Conservation (phyloP, 2,888 invertebrate species). For the Hemithea aestivaria region DNA sequence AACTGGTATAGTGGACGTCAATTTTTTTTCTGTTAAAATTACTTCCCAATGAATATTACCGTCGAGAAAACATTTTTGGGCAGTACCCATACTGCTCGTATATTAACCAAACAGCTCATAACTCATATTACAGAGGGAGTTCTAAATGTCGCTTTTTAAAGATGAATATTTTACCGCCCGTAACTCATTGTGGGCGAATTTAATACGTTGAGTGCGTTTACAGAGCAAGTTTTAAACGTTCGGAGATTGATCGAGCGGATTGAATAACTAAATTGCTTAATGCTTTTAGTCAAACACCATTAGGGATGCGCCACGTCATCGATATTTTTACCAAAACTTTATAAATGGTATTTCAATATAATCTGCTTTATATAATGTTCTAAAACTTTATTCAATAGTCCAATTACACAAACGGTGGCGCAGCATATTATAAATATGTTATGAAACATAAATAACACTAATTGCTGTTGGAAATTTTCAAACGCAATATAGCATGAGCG, state of each 20-base stretch:
- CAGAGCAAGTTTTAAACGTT: conserved; percentile 54
- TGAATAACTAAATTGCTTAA: conserved; percentile 36
- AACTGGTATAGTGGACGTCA: too few species aligned
- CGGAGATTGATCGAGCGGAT: conserved; percentile 43
- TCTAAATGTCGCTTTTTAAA: conserved; percentile 67
- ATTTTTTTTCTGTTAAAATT: too few species aligned
- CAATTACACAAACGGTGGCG: conserved; percentile 3
- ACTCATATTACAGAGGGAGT: conserved; percentile 69
- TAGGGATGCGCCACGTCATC: conserved; percentile 16
- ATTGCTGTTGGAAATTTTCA: conserved; percentile 32
- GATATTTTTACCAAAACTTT: conserved; percentile 21
- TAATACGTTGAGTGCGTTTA: conserved; percentile 72
- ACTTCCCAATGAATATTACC: too few species aligned
- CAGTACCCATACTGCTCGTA: conserved; percentile 7
- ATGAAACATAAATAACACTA: conserved; percentile 26
- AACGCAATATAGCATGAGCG: conserved; percentile 37
- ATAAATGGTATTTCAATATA: conserved; percentile 11
- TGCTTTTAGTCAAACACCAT: conserved; percentile 21
- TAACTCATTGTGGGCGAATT: conserved; percentile 66
- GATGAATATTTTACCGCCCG: conserved; percentile 59
- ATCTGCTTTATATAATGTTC: conserved; percentile 13
- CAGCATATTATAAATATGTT: conserved; percentile 10
- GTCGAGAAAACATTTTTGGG: not conserved
- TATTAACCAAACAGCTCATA: conserved; percentile 53
- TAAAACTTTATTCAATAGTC: not conserved